Evolutionary conservation across 2,113 vertebrate species (phyloP).

Genomic region (Mesoclemmys tuberculata): DNA sequence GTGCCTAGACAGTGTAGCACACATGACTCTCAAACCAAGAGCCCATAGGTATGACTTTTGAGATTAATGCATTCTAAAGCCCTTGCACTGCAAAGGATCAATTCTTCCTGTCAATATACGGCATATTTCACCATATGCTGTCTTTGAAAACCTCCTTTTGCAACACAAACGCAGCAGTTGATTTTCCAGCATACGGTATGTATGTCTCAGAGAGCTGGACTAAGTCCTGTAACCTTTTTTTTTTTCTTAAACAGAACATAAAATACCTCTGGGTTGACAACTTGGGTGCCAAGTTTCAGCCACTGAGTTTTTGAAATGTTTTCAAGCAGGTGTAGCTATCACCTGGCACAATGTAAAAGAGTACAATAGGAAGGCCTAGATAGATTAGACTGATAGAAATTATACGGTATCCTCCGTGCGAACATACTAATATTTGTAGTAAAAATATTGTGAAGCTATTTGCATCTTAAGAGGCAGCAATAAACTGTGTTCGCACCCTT

Average conservation of each 20-base stretch:
- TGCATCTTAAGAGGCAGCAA: neutral
- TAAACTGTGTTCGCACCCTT: neutral
- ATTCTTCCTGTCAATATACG: neutral
- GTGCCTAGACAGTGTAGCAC: neutral
- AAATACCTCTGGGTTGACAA: constrained; percentile 2
- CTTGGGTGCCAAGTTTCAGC: constrained; percentile 5
- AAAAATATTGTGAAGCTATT: neutral
- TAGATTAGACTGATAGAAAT: neutral
- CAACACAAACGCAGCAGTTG: neutral
- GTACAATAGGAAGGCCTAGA: neutral
- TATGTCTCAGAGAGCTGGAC: constrained; percentile 8
- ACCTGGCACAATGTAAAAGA: constrained; percentile 2
- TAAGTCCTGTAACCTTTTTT: neutral
- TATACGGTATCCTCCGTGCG: neutral
- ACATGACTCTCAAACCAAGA: neutral
- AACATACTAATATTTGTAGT: neutral
- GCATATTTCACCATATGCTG: neutral
- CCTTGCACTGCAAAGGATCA: neutral
- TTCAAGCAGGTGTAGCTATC: constrained; percentile 12
- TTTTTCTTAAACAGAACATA: neutral
- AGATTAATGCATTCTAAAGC: neutral
- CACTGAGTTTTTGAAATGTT: constrained; percentile 8
- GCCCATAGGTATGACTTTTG: neutral
- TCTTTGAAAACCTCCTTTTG: neutral
- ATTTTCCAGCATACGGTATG: constrained; percentile 6